Evolutionary conservation across 2,888 invertebrate species (phyloP).

Genomic region (Tolmerus cingulatus): DNA sequence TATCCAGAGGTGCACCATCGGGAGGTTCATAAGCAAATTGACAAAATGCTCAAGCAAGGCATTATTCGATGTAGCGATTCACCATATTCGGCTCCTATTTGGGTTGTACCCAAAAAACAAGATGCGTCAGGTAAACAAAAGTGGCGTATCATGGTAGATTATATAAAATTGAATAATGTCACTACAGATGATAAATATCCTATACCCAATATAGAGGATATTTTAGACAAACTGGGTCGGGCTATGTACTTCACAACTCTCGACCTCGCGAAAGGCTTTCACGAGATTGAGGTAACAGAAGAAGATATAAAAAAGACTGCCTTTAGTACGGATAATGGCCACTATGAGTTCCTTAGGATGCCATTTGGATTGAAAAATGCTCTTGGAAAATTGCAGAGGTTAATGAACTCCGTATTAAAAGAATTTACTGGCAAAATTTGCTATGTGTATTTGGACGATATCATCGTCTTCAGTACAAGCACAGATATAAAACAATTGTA

Average conservation of each 20-base stretch:
- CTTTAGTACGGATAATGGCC: slow-evolving; percentile 4
- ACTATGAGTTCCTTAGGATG: background rate
- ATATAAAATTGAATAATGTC: slow-evolving; percentile 40
- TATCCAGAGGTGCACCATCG: slow-evolving; percentile 43
- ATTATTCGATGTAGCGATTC: slow-evolving; percentile 46
- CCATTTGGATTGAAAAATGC: background rate
- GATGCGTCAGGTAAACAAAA: slow-evolving; percentile 25
- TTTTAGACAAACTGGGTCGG: background rate
- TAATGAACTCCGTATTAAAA: background rate
- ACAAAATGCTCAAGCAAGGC: slow-evolving; percentile 39
- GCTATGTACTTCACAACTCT: slow-evolving; percentile 53
- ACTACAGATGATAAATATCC: slow-evolving; percentile 45
- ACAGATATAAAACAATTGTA: too few species aligned
- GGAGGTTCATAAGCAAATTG: background rate
- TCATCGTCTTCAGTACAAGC: background rate
- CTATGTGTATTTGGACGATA: background rate
- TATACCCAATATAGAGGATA: slow-evolving; percentile 47
- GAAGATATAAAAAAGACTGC: slow-evolving; percentile 54
- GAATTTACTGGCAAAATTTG: background rate
- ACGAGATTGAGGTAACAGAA: slow-evolving; percentile 53
- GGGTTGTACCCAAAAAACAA: slow-evolving; percentile 20
- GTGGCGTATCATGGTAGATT: slow-evolving; percentile 43
- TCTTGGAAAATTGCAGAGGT: background rate
- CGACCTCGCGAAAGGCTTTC: slow-evolving; percentile 54
- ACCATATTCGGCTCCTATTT: slow-evolving; percentile 44